Evolutionary conservation across 2,888 invertebrate species (phyloP), one percentile per base, ranked within the genome.

Genomic region (Neocrepidodera transversa): DNA sequence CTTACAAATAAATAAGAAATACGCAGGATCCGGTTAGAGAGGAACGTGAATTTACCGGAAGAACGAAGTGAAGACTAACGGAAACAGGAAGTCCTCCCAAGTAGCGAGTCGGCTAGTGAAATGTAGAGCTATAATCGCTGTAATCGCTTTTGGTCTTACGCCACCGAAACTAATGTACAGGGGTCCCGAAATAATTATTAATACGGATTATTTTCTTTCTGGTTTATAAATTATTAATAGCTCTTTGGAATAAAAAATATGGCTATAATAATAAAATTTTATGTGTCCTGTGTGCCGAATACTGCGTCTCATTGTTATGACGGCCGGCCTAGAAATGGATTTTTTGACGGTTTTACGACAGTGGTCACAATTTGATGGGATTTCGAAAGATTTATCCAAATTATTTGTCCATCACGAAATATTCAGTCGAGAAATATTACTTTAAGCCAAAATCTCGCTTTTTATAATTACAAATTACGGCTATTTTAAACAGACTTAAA

Each of bases 51-150:
- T 69, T 67, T 60, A 51, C 69, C 74, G 76, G 77, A 78, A 74
- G 66, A 69, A 69, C 64, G 70, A 74, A 77, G 75, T 76, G 76
- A 77, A 74, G 74, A 73, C 73, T 68, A 67, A 65, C 74, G 76
- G 77, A 77, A 76, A 71, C 70, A 72, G 73, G 75, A 75, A 75
- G 74, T 70, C 60, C 68, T 70, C 65, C 69, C 68, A 67, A 72
- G 70, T 70, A 73, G 74, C 64, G 58, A 56, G 49, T 59, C 62
- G 13, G 51, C 62, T 59, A 42, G 58, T 59, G 52, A 68, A 65
- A 58, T 66, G 65, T 66, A 67, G 64, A 45, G 45, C 45, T 45
- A 45, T 45, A 45, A 45, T 45, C 42, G 67, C 61, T 69, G 68
- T 71, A 69, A 69, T 72, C 68, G 68, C 65, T 67, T 65, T 71